phyloP scores from a whole-genome alignment of 2,113 vertebrate genomes.

The Sander vitreus region DNA sequence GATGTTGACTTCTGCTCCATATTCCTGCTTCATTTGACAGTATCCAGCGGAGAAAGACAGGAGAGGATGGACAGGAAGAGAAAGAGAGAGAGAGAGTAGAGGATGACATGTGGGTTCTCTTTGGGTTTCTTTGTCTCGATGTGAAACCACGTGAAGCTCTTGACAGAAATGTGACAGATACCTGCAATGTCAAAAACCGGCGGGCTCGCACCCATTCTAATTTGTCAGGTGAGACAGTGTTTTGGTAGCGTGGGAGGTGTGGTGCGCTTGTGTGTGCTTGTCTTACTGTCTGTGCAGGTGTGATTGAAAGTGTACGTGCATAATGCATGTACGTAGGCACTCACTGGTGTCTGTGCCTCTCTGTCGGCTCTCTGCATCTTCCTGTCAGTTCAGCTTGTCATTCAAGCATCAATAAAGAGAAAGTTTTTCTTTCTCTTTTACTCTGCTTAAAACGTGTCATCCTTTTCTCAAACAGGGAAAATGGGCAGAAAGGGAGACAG shows the following conservation, averaged over 20 bases:
- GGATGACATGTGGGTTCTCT: constrained; percentile 56
- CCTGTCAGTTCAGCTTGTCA: constrained; percentile 74
- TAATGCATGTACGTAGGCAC: constrained; percentile 61
- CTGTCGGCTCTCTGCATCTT: constrained; percentile 44
- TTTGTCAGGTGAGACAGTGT: constrained; percentile 76
- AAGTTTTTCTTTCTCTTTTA: constrained; percentile 60
- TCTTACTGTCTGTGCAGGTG: constrained; percentile 51
- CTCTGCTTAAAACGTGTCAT: constrained; percentile 64
- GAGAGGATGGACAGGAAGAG: constrained; percentile 29
- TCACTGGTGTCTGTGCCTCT: constrained; percentile 27
- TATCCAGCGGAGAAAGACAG: constrained; percentile 42
- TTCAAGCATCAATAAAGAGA: constrained; percentile 69
- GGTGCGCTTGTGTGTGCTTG: constrained; percentile 54
- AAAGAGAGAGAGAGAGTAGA: not conserved
- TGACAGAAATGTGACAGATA: constrained; percentile 79
- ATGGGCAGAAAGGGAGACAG: constrained; percentile 42
- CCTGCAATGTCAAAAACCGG: constrained; percentile 64
- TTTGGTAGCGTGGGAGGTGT: constrained; percentile 75
- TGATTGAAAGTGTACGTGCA: constrained; percentile 61
- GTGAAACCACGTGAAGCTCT: constrained; percentile 72
- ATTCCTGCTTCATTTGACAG: constrained; percentile 52
- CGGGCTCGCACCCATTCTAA: constrained; percentile 65
- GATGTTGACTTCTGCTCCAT: constrained; percentile 67
- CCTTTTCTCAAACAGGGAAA: constrained; percentile 53
- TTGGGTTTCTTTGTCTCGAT: constrained; percentile 70